Evolutionary conservation across 2,888 invertebrate genomes (phyloP).

Genomic region (Napeogenes sylphis): DNA sequence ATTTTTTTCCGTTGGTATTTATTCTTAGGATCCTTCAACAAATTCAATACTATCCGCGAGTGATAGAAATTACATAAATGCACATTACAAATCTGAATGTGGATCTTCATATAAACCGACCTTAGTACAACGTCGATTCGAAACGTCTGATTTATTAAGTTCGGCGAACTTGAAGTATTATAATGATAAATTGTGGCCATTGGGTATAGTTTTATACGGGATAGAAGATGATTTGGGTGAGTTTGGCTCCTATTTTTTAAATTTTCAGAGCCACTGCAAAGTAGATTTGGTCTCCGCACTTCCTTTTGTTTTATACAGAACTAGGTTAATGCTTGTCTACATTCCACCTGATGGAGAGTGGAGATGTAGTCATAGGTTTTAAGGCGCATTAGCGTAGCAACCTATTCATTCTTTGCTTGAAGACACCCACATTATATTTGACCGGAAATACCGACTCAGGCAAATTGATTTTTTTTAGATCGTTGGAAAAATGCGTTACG

Average conservation of each 20-base stretch:
- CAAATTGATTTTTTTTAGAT: too few species aligned
- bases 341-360: too few species aligned
- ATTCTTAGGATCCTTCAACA: constrained; percentile 32
- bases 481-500: too few species aligned
- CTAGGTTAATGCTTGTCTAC: too few species aligned
- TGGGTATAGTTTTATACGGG: constrained; percentile 54
- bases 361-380: too few species aligned
- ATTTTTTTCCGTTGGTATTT: not conserved
- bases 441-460: too few species aligned
- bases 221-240: constrained; percentile 40
- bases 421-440: too few species aligned
- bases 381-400: too few species aligned
- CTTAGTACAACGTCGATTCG: constrained; percentile 3
- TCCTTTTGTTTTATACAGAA: too few species aligned
- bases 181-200: constrained; percentile 51
- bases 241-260: constrained; percentile 20
- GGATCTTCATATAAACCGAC: constrained; percentile 31
- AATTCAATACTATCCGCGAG: constrained; percentile 31
- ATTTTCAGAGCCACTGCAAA: too few species aligned
- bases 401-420: too few species aligned
- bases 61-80: constrained; percentile 58
- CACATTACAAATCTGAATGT: constrained; percentile 53
- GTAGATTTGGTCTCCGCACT: too few species aligned
- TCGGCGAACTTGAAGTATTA: constrained; percentile 44
- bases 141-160: constrained; percentile 7